Conservation (phyloP, 2,888 invertebrate genomes). For the Acrobasis suavella region DNA sequence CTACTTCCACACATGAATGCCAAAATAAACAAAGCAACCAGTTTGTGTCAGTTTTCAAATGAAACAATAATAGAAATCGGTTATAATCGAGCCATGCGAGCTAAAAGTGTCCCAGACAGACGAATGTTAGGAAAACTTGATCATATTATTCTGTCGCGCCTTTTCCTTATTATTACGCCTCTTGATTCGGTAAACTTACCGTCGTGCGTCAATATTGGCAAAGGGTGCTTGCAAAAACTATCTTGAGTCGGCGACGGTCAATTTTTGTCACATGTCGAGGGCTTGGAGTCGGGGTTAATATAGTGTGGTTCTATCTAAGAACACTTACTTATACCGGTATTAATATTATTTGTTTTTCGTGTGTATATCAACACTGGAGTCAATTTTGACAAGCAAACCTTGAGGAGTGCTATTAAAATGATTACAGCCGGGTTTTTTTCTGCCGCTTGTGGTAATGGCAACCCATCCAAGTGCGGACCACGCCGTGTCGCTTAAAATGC, state of each 20-base stretch:
- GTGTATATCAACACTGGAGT: too few species aligned
- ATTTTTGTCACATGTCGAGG: background rate
- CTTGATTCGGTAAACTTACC: slow-evolving; percentile 1
- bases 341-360: too few species aligned
- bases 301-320: background rate
- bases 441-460: too few species aligned
- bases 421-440: too few species aligned
- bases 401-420: too few species aligned
- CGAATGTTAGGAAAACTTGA: background rate
- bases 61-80: background rate
- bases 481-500: too few species aligned
- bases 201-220: background rate
- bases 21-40: background rate
- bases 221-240: slow-evolving; percentile 1
- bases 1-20: too few species aligned
- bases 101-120: background rate
- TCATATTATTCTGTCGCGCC: slow-evolving; percentile 1
- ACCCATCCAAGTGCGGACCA: too few species aligned
- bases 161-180: slow-evolving; percentile 2
- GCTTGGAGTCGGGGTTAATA: background rate
- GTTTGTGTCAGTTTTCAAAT: background rate
- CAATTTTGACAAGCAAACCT: too few species aligned
- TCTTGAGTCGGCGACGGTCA: background rate
- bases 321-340: background rate
- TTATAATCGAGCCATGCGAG: background rate